These are phyloP conservation scores for Macrosoma leucophasiata DNA, from an alignment of 2,888 invertebrate species.

Conservation along the genomic window DNA sequence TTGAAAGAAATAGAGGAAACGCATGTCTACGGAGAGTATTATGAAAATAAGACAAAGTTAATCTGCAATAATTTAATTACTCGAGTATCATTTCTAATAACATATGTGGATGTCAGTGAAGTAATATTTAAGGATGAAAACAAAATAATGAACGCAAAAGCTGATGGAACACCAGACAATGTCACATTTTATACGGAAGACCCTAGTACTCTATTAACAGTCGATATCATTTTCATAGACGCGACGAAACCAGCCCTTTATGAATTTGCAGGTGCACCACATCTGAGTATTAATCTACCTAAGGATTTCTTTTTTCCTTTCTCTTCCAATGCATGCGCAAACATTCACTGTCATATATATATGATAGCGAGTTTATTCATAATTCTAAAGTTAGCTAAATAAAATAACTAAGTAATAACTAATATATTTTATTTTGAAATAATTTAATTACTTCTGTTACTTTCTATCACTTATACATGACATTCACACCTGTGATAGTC, in stretches of 20 bases:
- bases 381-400: constrained; percentile 38
- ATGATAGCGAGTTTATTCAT: constrained; percentile 23
- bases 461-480: constrained; percentile 68
- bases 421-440: constrained; percentile 71
- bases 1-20: constrained; percentile 27
- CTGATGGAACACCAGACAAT: constrained; percentile 34
- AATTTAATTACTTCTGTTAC: constrained; percentile 70
- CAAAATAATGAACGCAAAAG: constrained; percentile 42
- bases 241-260: constrained; percentile 41
- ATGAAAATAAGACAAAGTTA: constrained; percentile 36
- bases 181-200: constrained; percentile 42
- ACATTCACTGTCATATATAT: constrained; percentile 14
- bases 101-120: constrained; percentile 40
- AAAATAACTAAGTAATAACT: constrained; percentile 64
- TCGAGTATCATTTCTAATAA: constrained; percentile 42
- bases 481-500: constrained; percentile 55
- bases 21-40: constrained; percentile 39
- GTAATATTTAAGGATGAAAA: constrained; percentile 28
- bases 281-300: constrained; percentile 79
- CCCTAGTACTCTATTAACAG: constrained; percentile 42
- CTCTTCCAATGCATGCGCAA: constrained; percentile 40
- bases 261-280: constrained; percentile 75
- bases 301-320: constrained; percentile 86
- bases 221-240: constrained; percentile 55
- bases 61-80: constrained; percentile 50